phyloP scores from a whole-genome alignment of 2,888 invertebrate species.

The Sthenelais limicola region DNA sequence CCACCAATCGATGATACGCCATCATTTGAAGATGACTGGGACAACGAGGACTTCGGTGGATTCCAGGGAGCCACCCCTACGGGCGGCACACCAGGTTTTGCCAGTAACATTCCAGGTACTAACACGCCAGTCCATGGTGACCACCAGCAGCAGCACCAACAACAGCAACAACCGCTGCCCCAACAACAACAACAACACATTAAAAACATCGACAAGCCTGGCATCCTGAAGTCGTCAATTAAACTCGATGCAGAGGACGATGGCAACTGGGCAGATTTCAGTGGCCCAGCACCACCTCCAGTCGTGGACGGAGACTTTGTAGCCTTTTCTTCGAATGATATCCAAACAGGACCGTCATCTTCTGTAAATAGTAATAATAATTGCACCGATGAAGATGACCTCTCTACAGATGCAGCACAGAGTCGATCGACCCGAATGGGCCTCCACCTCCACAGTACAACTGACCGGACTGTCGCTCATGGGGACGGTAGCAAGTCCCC shows the following conservation, averaged over 20 bases:
- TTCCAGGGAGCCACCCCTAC: constrained; percentile 4
- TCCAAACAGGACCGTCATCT: constrained; percentile 5
- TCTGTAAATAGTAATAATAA: constrained; percentile 10
- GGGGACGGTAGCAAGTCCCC: constrained; percentile 24
- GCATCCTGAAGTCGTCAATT: too few relatives aligned
- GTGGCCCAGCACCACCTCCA: constrained; percentile 19
- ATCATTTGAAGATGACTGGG: constrained; percentile 35
- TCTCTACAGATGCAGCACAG: neutral
- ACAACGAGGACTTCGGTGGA: constrained; percentile 29
- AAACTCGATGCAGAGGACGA: too few relatives aligned
- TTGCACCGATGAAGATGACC: neutral
- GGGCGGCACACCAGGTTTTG: too few relatives aligned
- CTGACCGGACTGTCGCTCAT: constrained; percentile 22
- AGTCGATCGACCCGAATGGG: constrained; percentile 11
- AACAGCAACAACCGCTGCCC: neutral
- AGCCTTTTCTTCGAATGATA: constrained; percentile 19
- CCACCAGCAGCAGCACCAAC: neutral
- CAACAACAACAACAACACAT: neutral
- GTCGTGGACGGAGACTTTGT: constrained; percentile 27
- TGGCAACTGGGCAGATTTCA: constrained; percentile 31
- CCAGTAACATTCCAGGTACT: too few relatives aligned
- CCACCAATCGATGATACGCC: constrained; percentile 46
- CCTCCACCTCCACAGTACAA: constrained; percentile 12
- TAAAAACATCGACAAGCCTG: neutral
- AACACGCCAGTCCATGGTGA: neutral